Conservation (phyloP, 2,888 invertebrate genomes). For the Zele albiditarsus region DNA sequence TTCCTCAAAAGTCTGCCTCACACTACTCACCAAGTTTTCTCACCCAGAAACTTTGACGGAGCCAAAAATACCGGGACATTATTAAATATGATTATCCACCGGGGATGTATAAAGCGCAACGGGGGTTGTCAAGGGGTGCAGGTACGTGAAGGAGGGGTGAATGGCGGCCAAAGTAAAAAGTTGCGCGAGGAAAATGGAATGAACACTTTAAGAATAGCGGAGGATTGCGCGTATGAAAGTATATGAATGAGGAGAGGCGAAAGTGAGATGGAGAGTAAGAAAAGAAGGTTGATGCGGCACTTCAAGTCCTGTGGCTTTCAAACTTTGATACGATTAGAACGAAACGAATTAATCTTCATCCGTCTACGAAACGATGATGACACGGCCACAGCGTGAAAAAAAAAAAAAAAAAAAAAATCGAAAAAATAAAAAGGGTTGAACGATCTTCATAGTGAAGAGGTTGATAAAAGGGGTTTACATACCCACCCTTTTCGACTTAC, state of each 20-base stretch:
- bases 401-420: constrained; percentile 50
- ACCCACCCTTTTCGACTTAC: constrained; percentile 31
- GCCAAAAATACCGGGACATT: constrained; percentile 69
- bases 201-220: background rate
- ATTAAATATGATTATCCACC: constrained; percentile 69
- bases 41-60: constrained; percentile 62
- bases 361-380: constrained; percentile 51
- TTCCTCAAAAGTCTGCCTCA: constrained; percentile 41
- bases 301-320: constrained; percentile 66
- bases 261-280: constrained; percentile 45
- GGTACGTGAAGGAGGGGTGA: constrained; percentile 14
- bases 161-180: constrained; percentile 13
- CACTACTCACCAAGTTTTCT: constrained; percentile 59
- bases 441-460: constrained; percentile 58
- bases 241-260: constrained; percentile 10
- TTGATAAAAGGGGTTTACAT: constrained; percentile 56
- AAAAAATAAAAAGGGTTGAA: constrained; percentile 46
- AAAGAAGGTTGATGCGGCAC: constrained; percentile 38
- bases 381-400: constrained; percentile 52
- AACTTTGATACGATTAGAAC: constrained; percentile 73
- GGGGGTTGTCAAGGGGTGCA: constrained; percentile 25
- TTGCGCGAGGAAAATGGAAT: constrained; percentile 11
- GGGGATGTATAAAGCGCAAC: constrained; percentile 22
- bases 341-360: constrained; percentile 73
- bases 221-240: constrained; percentile 8